Conservation (phyloP, 2,888 invertebrate species). For the Drosophila acutilabella region DNA sequence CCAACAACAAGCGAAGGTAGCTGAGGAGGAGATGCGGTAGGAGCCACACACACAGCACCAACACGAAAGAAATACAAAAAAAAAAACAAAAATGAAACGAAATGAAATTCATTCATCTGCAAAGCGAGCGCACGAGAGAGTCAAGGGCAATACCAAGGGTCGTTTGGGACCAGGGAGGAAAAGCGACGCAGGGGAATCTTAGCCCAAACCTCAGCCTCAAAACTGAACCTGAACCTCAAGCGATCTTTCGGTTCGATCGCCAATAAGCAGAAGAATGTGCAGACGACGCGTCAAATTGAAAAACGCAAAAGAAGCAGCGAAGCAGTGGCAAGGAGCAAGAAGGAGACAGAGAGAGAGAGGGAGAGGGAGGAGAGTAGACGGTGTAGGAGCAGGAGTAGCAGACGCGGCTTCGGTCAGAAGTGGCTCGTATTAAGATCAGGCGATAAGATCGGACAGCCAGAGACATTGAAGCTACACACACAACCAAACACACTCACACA, state of each 20-base stretch:
- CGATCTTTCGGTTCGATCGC: slow-evolving; percentile 49
- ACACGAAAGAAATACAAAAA: too few relatives aligned
- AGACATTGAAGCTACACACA: slow-evolving; percentile 49
- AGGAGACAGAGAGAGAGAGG: neutral
- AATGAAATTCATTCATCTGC: slow-evolving; percentile 72
- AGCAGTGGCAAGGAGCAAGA: neutral
- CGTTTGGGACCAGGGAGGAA: neutral
- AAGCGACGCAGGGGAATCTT: neutral
- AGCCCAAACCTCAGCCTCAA: neutral
- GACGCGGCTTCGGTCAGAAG: slow-evolving; percentile 60
- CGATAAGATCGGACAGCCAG: slow-evolving; percentile 83
- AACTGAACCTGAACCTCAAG: slow-evolving; percentile 8
- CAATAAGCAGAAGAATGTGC: slow-evolving; percentile 76
- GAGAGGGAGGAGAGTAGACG: neutral
- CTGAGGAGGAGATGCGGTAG: neutral
- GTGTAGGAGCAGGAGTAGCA: slow-evolving; percentile 2
- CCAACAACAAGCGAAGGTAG: slow-evolving; percentile 23
- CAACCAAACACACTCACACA: slow-evolving; percentile 16
- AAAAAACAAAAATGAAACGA: slow-evolving; percentile 55
- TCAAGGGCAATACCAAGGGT: slow-evolving; percentile 58
- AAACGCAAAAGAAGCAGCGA: slow-evolving; percentile 41
- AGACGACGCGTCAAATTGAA: slow-evolving; percentile 76
- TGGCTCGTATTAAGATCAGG: slow-evolving; percentile 83
- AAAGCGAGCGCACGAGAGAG: slow-evolving; percentile 59
- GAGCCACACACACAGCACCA: too few relatives aligned